These are phyloP conservation scores for Listronotus oregonensis DNA, from an alignment of 1,140 invertebrate genomes.

Conservation along the genomic window DNA sequence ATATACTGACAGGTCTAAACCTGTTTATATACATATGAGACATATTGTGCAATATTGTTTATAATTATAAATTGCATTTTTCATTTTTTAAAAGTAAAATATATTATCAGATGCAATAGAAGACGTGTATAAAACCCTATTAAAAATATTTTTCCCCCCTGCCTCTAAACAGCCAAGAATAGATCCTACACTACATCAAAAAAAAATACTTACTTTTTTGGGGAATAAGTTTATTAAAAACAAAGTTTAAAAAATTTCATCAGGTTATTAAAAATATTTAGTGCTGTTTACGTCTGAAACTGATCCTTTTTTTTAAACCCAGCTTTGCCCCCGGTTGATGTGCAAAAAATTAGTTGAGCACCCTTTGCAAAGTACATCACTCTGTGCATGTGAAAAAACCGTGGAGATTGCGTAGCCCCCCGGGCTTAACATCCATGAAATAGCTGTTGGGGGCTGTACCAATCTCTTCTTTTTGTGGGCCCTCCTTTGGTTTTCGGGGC, in stretches of 20 bases:
- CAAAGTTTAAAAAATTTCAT: conserved; percentile 33
- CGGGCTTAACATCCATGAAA: conserved; percentile 99
- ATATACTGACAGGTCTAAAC: too few relatives aligned
- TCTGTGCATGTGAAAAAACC: conserved; percentile 98
- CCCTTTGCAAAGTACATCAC: conserved; percentile 96
- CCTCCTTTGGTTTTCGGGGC: conserved; percentile 89
- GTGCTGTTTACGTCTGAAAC: conserved; percentile 56
- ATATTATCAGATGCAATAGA: too few relatives aligned
- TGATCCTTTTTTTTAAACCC: conserved; percentile 93
- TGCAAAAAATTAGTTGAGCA: conserved; percentile 98
- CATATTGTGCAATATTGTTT: too few relatives aligned
- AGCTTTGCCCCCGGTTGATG: conserved; percentile 97
- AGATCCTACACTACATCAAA: neutral
- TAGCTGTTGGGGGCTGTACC: conserved; percentile 99
- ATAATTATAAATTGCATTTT: too few relatives aligned
- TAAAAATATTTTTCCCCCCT: too few relatives aligned
- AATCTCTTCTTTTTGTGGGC: conserved; percentile 89
- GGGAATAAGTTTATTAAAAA: conserved; percentile 29
- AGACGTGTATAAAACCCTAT: too few relatives aligned
- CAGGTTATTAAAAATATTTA: conserved; percentile 39
- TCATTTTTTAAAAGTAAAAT: too few relatives aligned
- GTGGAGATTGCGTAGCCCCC: conserved; percentile 99
- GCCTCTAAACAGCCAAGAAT: too few relatives aligned
- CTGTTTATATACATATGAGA: too few relatives aligned
- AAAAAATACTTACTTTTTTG: conserved; percentile 7